Evolutionary conservation across 2,888 invertebrate genomes (phyloP).

Genomic region (Meliscaeva auricollis): DNA sequence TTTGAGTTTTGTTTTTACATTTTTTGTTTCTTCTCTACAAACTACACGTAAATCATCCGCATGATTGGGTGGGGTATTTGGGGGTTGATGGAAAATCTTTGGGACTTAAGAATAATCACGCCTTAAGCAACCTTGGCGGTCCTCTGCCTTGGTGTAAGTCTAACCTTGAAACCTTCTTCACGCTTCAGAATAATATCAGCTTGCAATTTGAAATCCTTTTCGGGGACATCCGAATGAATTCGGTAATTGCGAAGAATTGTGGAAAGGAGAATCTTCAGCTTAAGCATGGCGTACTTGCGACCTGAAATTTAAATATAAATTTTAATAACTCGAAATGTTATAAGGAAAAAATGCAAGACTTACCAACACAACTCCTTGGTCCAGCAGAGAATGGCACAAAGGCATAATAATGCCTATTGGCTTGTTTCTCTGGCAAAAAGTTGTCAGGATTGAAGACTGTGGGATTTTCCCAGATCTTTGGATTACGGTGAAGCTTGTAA

Average conservation of each 20-base stretch:
- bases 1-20: conserved; percentile 23
- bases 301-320: conserved; percentile 83
- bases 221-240: conserved; percentile 88
- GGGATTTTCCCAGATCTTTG: conserved; percentile 91
- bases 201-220: conserved; percentile 89
- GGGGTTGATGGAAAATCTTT: conserved; percentile 39
- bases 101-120: conserved; percentile 23
- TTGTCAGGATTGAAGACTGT: conserved; percentile 92
- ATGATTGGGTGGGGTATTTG: conserved; percentile 2
- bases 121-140: conserved; percentile 73
- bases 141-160: conserved; percentile 87
- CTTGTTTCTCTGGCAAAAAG: conserved; percentile 92
- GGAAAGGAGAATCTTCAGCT: conserved; percentile 90
- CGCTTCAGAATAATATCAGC: conserved; percentile 92
- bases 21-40: conserved; percentile 65
- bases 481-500: conserved; percentile 89
- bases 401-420: conserved; percentile 91
- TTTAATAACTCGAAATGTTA: conserved; percentile 46
- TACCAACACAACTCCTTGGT: conserved; percentile 91
- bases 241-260: conserved; percentile 90
- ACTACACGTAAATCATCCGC: conserved; percentile 55
- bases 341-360: conserved; percentile 81
- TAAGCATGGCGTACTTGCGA: conserved; percentile 92
- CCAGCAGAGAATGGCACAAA: conserved; percentile 94
- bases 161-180: conserved; percentile 90